These are phyloP conservation scores for Eonycteris spelaea DNA, from an alignment of 2,113 vertebrate genomes.

Conservation along the genomic window DNA sequence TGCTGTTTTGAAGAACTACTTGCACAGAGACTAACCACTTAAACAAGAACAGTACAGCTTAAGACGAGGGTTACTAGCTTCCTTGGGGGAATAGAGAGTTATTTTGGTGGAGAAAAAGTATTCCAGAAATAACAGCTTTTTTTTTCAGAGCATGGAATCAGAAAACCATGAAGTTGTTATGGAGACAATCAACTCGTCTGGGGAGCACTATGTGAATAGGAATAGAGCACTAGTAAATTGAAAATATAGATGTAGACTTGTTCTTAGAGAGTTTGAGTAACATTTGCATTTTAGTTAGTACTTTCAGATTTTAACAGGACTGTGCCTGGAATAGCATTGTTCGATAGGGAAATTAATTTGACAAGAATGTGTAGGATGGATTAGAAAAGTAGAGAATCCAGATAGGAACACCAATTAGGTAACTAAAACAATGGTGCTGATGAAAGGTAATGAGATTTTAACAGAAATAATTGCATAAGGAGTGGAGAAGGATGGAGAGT, in stretches of 20 bases:
- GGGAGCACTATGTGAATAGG: neutral
- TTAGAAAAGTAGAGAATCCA: constrained; percentile 13
- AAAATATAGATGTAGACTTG: neutral
- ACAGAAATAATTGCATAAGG: constrained; percentile 4
- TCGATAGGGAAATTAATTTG: constrained; percentile 56
- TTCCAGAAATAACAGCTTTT: neutral
- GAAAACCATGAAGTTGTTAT: neutral
- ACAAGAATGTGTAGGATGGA: constrained; percentile 22
- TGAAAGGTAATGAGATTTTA: neutral
- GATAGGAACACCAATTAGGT: constrained; percentile 15
- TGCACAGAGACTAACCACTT: neutral
- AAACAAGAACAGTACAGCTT: neutral
- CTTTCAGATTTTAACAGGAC: neutral
- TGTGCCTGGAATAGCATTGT: constrained; percentile 32
- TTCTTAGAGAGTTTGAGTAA: neutral
- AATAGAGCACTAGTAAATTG: neutral
- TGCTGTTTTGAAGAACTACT: neutral
- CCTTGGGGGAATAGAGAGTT: neutral
- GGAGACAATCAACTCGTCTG: neutral
- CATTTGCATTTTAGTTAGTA: neutral
- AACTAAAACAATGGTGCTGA: neutral
- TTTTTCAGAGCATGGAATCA: neutral
- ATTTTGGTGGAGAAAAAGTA: neutral
- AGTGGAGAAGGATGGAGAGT: neutral
- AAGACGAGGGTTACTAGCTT: neutral